phyloP scores from a whole-genome alignment of 2,888 invertebrate genomes.

The Dastarcus helophoroides region DNA sequence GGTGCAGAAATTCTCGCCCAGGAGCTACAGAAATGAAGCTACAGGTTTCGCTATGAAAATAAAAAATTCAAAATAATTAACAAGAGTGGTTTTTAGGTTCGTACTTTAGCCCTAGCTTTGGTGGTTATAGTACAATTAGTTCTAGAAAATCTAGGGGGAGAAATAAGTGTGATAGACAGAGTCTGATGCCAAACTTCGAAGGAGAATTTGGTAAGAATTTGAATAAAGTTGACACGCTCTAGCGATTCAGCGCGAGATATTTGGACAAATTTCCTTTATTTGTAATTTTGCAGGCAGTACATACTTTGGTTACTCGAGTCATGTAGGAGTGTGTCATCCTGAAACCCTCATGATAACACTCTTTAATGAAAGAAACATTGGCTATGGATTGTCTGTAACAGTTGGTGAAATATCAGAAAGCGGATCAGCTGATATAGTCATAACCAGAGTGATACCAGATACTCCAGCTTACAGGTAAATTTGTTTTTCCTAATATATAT shows the following conservation, averaged over 20 bases:
- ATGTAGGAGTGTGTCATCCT: conserved; percentile 39
- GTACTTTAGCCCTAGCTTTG: conserved; percentile 38
- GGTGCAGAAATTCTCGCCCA: conserved; percentile 29
- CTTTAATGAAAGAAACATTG: conserved; percentile 25
- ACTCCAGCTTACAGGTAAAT: conserved; percentile 48
- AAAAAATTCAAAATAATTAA: too few relatives aligned
- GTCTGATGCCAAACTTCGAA: conserved; percentile 37
- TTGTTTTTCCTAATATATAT: neutral
- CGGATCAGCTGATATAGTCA: conserved; percentile 34
- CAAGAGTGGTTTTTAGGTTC: too few relatives aligned
- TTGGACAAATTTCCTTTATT: too few relatives aligned
- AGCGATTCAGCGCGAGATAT: too few relatives aligned
- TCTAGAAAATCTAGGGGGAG: conserved; percentile 38
- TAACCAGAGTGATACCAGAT: conserved; percentile 42
- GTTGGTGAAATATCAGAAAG: conserved; percentile 36
- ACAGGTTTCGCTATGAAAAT: too few relatives aligned
- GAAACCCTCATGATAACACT: conserved; percentile 45
- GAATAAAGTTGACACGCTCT: conserved; percentile 13
- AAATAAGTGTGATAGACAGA: conserved; percentile 39
- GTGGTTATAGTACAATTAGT: conserved; percentile 45
- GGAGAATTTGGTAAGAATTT: conserved; percentile 26
- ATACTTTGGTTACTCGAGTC: conserved; percentile 18
- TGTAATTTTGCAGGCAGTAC: too few relatives aligned
- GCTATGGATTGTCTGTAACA: conserved; percentile 42
- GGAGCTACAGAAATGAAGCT: conserved; percentile 16